Evolutionary conservation across 1,140 invertebrate species (phyloP).

Genomic region (Zaprionus camerounensis): DNA sequence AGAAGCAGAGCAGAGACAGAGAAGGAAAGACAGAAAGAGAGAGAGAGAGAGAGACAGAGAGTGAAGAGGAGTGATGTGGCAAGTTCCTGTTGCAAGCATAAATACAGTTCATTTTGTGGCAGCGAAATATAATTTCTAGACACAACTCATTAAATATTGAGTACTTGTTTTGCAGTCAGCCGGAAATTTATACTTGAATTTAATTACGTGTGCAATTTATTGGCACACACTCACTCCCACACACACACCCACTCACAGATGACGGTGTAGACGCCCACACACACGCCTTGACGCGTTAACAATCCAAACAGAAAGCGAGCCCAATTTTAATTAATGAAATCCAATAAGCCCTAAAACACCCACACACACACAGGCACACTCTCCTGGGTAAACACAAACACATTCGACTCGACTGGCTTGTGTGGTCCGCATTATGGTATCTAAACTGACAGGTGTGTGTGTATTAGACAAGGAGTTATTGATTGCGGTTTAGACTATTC

Average conservation of each 20-base stretch:
- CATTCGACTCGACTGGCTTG: constrained; percentile 11
- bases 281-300: constrained; percentile 54
- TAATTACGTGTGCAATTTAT: constrained; percentile 67
- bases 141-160: constrained; percentile 75
- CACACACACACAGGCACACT: constrained; percentile 12
- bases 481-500: not conserved
- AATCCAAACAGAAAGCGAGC: constrained; percentile 48
- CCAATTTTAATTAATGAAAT: constrained; percentile 77
- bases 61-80: not conserved
- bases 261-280: constrained; percentile 2
- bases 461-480: not conserved
- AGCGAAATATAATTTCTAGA: constrained; percentile 40
- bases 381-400: constrained; percentile 7
- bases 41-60: not conserved
- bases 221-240: constrained; percentile 33
- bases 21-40: not conserved
- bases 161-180: constrained; percentile 59
- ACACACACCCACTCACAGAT: constrained; percentile 16
- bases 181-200: constrained; percentile 73
- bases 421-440: constrained; percentile 50
- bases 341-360: constrained; percentile 55
- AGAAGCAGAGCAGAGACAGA: not conserved
- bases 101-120: constrained; percentile 38
- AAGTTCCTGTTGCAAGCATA: constrained; percentile 36
- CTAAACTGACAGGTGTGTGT: not conserved